Evolutionary conservation across 2,113 vertebrate species (phyloP).

Genomic region (Puntigrus tetrazona): DNA sequence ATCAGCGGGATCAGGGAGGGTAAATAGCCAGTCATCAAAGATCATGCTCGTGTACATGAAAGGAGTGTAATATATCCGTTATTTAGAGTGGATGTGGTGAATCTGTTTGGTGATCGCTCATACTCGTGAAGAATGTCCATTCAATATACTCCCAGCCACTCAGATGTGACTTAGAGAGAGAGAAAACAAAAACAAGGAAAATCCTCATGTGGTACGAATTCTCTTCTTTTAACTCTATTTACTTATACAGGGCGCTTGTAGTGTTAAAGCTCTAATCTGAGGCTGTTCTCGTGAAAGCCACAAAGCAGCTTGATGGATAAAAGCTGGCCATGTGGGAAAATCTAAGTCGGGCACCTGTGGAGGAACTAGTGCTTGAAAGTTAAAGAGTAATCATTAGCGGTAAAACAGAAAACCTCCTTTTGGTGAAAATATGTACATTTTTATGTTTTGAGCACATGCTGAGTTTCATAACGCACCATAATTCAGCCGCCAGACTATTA

Average conservation of each 20-base stretch:
- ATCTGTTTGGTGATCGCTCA: conserved; percentile 7
- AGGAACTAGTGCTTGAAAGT: background rate
- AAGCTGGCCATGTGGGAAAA: background rate
- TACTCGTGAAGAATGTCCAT: background rate
- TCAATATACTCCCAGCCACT: background rate
- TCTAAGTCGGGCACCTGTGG: background rate
- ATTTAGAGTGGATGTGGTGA: conserved; percentile 48
- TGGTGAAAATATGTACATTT: background rate
- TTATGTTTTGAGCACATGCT: background rate
- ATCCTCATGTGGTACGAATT: background rate
- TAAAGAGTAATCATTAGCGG: background rate
- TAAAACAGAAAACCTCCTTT: background rate
- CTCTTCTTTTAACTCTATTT: background rate
- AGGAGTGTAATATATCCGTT: conserved; percentile 62
- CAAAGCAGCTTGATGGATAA: background rate
- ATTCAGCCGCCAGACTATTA: background rate
- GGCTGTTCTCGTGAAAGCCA: background rate
- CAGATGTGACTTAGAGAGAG: background rate
- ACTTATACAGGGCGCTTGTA: background rate
- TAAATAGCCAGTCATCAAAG: conserved; percentile 68
- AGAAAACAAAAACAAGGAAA: background rate
- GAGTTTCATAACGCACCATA: rapidly evolving
- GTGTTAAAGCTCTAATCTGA: background rate
- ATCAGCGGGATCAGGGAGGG: conserved; percentile 71
- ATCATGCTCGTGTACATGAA: conserved; percentile 63